phyloP scores from a whole-genome alignment of 2,113 vertebrate species.

The Lycaon pictus region DNA sequence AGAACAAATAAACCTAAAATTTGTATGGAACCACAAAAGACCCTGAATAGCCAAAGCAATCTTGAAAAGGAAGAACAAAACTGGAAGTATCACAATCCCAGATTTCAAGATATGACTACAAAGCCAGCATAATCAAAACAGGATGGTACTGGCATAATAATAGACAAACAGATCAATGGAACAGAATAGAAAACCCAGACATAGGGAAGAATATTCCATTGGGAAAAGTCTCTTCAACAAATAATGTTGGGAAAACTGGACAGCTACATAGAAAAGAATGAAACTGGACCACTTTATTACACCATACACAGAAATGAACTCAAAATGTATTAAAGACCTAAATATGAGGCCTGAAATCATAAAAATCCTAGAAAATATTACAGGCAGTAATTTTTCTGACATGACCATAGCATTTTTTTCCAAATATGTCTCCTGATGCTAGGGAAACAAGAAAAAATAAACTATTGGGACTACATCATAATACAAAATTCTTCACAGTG shows the following conservation, averaged over 20 bases:
- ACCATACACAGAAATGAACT: neutral
- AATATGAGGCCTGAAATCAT: neutral
- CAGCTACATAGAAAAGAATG: too few species aligned
- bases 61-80: neutral
- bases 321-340: neutral
- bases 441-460: neutral
- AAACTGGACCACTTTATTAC: neutral
- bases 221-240: too few species aligned
- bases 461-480: neutral
- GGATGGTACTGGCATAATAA: neutral
- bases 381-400: neutral
- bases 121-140: neutral
- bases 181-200: neutral
- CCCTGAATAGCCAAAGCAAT: neutral
- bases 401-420: neutral
- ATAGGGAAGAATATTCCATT: too few species aligned
- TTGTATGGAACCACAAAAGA: neutral
- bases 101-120: neutral
- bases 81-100: neutral
- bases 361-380: neutral
- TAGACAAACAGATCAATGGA: neutral
- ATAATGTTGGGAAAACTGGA: too few species aligned
- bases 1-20: neutral
- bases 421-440: neutral
- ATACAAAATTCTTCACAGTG: neutral